Base-by-base conservation (phyloP, 1,140 invertebrate genomes). In the Pachyrhynchus sulphureomaculatus region DNA sequence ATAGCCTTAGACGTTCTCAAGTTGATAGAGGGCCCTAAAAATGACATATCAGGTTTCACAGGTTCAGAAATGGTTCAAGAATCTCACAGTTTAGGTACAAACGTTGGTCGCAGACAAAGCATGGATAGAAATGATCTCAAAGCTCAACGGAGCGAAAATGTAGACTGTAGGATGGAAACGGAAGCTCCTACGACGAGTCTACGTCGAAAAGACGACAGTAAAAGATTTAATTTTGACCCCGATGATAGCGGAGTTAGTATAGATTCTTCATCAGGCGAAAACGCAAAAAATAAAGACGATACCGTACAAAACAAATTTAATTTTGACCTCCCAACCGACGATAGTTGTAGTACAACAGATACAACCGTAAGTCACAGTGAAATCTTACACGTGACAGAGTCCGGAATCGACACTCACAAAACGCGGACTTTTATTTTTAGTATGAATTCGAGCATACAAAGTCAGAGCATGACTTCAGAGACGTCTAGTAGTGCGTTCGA, bases 1-100 rank as follows among this genome's bases (percentile, higher is more conserved):
- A 77, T 85, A 32, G 84, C 84, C 61, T 67, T 86, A 59, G 81
- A 86, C 68, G 79, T 86, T 29, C 70, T 86, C 10, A 74, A 76
- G 51, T 58, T 75, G 18, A 70, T 68, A 15, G 61, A 68, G 4
- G 56, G 53, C 29, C 64, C 29, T 12, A 68, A 69, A 66, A 32
- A n/a, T 37, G 66, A 69, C 61, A 67, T 58, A 58, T 58, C 55
- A 58, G 53, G 47, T 29, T 20, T 17, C n/a, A 49, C 13, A n/a
- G 4, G 1, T 20, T 45, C 10, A 4, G 17, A 23, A 29, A 20
- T 4, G 13, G 6, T 10, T 47, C 6, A 21, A 12, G 0, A 24
- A 32, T 33, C 15, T 18, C 5, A 9, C 5, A 4, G 4, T 8
- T 39, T 9, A 15, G 18, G 5, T 15, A 8, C 12, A 2, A 20